Evolutionary conservation across 2,888 invertebrate genomes (phyloP).

Genomic region (Drosophila ochracea): DNA sequence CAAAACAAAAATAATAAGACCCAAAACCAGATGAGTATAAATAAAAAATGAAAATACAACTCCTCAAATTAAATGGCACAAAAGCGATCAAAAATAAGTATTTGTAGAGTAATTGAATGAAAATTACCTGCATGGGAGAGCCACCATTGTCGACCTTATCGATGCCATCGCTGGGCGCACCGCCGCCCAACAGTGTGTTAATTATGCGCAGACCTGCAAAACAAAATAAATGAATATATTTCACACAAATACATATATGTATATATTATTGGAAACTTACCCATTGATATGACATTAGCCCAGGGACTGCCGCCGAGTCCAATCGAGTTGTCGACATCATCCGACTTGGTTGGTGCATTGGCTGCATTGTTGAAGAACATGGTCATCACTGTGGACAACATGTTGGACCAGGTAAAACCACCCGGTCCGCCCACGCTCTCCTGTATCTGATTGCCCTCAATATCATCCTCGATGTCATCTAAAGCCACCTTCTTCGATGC

Average conservation of each 20-base stretch:
- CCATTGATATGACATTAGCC: constrained; percentile 94
- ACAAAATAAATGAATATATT: neutral
- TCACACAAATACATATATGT: neutral
- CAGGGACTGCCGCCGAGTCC: constrained; percentile 92
- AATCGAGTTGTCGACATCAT: constrained; percentile 88
- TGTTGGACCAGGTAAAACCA: constrained; percentile 95
- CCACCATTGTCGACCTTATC: constrained; percentile 96
- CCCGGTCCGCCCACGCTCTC: constrained; percentile 87
- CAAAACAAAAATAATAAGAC: constrained; percentile 54
- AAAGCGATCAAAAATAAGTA: constrained; percentile 57
- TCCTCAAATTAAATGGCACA: constrained; percentile 65
- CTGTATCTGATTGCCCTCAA: constrained; percentile 91
- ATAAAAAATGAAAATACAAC: constrained; percentile 35
- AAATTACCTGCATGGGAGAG: constrained; percentile 93
- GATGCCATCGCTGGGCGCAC: constrained; percentile 91
- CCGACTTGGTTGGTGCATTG: constrained; percentile 91
- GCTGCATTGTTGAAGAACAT: constrained; percentile 91
- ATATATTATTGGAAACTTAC: constrained; percentile 55
- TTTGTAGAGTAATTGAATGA: neutral
- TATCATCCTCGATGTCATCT: constrained; percentile 93
- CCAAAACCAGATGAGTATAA: constrained; percentile 64
- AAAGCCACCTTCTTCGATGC: constrained; percentile 94
- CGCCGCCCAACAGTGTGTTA: constrained; percentile 92
- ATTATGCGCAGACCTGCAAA: constrained; percentile 90
- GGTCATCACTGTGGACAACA: constrained; percentile 94